Evolutionary conservation across 1,140 invertebrate genomes (phyloP).

Genomic region (Heliconius hermathena): DNA sequence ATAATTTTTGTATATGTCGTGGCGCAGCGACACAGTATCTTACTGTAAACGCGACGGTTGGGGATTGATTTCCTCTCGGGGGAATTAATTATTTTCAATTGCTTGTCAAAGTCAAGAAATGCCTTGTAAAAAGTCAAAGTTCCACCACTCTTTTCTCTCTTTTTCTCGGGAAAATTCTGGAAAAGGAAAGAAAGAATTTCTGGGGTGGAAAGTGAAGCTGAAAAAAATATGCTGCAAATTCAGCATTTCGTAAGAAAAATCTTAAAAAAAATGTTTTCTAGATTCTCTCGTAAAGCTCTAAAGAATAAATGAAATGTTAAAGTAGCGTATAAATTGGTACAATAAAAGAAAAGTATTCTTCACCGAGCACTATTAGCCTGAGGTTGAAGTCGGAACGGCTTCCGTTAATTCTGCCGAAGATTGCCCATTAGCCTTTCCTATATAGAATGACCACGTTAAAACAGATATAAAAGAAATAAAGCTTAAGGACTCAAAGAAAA

Average conservation of each 20-base stretch:
- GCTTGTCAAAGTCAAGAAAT: too few relatives aligned
- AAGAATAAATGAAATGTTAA: constrained; percentile 13
- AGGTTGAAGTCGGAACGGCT: constrained; percentile 7
- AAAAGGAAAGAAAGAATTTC: too few relatives aligned
- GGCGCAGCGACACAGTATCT: too few relatives aligned
- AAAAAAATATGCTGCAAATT: too few relatives aligned
- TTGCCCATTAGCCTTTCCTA: constrained; percentile 8
- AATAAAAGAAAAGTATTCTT: constrained; percentile 12
- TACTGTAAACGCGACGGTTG: too few relatives aligned
- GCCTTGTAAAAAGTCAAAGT: too few relatives aligned
- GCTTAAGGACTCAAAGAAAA: not conserved
- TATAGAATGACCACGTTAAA: constrained; percentile 8
- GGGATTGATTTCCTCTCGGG: too few relatives aligned
- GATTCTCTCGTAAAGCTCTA: not conserved
- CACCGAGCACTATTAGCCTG: constrained; percentile 10
- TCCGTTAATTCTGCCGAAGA: constrained; percentile 14
- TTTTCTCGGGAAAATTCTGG: too few relatives aligned
- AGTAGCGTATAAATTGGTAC: constrained; percentile 12
- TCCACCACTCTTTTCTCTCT: too few relatives aligned
- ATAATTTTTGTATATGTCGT: too few relatives aligned
- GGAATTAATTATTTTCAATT: too few relatives aligned
- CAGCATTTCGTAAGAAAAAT: not conserved
- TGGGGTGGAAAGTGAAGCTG: too few relatives aligned
- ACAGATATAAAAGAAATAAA: not conserved
- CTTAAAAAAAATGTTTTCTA: not conserved